Base-by-base conservation (phyloP, 2,113 vertebrate species). In the Loxodonta africana region DNA sequence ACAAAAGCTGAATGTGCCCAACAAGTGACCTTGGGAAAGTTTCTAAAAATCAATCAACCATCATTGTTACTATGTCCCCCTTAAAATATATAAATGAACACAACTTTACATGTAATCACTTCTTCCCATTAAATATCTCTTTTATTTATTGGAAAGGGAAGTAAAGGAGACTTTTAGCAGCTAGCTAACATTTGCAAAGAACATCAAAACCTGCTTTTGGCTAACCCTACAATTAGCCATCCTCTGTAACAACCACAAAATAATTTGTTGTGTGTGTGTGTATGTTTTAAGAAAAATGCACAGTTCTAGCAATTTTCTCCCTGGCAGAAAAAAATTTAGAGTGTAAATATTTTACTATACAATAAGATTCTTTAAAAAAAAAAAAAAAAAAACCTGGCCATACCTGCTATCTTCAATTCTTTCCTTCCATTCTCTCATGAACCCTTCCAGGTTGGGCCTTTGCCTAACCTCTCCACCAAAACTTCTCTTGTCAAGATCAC, bases 11-110 rank as follows among this genome's bases (percentile, higher is more conserved):
- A 97, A 67, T 80, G 83, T 87, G 96, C 98, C 98, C 98, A 97
- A 98, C 95, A 97, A 96, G 94, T 98, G 98, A 98, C 99, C 98
- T 98, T 98, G 97, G 96, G 98, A 98, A 98, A 98, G 98, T 99
- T 98, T 99, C 97, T 96, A 98, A 98, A 98, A 98, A 98, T 98
- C 98, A 98, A 98, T 98, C 98, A 99, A 98, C 97, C 97, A 96
- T 98, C 98, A 98, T 98, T 98, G 98, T 97, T 98, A 97, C 97
- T 98, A 98, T 97, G 98, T 99, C 96, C 97, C 96, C 93, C 98
- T 98, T 94, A 98, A 98, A 97, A 98, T 95, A 97, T 96, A 95
- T 88, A 99, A 98, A 98, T 94, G 98, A 98, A 98, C 96, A 98
- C 96, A 97, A 98, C 97, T 98, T 98, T 97, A 97, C 67, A 94